Base-by-base conservation (phyloP, 2,888 invertebrate genomes). In the Orgyia antiqua region DNA sequence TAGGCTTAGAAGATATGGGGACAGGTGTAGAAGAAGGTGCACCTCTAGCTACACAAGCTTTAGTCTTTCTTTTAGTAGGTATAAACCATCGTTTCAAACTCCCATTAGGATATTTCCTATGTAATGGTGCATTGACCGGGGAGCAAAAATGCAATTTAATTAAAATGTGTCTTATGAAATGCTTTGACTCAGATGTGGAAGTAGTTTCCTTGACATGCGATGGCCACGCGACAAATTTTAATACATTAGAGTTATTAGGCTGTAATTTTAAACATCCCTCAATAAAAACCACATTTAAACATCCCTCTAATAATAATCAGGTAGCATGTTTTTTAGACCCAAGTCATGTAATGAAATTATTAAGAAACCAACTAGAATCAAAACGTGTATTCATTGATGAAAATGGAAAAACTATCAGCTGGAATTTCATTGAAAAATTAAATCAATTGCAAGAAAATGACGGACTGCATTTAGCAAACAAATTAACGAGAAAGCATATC, bases 41-140 rank as follows among this genome's bases (percentile, higher is more conserved):
- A 12, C 8, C 31, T 29, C 32, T 37, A 20, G 47, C 39, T 15
- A 28, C 33, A 3, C 36, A 42, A 29, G 47, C 38, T 2, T 39
- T 41, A 13, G 37, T 42, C 4, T 42, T 45, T 29, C 15, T 42
- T 9, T 11, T 42, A 2, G 35, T 42, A 12, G 33, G 36, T 1
- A 32, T 48, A 4, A 42, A 45, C 15, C 30, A 48, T 6, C 24
- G 20, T 9, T 43, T 32, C 6, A 42, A 40, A 36, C 17, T 41
- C 5, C 42, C 41, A 18, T 24, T 39, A 12, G 40, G 35, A 17
- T 45, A 47, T 18, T 47, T 40, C 36, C 29, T 44, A 10, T 32
- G 17, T n/a, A 31, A 39, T 21, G 17, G 18, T 12, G n/a, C n/a
- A n/a, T 12, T 41, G 9, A 34, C 31, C 6, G 39, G 33, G 6